These are phyloP conservation scores for Goniozus legneri DNA, from an alignment of 1,140 invertebrate species.

Conservation along the genomic window DNA sequence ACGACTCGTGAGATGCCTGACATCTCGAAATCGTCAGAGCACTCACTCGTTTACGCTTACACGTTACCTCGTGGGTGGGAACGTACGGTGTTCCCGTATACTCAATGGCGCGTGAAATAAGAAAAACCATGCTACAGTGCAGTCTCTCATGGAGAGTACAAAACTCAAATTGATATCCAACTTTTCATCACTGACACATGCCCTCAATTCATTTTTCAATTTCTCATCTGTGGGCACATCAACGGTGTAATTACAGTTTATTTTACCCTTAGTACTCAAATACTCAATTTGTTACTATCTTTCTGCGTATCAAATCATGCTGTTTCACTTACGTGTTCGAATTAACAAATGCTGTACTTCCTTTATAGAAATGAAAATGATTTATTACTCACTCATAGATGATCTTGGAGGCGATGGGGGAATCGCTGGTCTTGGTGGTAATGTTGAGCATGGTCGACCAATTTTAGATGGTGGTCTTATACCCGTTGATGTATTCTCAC, in stretches of 20 bases:
- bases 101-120: not conserved
- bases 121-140: not conserved
- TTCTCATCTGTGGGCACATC: not conserved
- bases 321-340: not conserved
- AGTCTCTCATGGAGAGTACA: too few relatives aligned
- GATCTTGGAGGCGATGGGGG: conserved; percentile 55
- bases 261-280: not conserved
- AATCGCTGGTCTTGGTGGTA: conserved; percentile 59
- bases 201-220: not conserved
- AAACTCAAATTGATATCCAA: not conserved
- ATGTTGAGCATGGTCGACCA: conserved; percentile 57
- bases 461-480: conserved; percentile 62
- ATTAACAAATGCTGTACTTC: not conserved
- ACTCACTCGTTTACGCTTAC: conserved; percentile 9
- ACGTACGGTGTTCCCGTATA: conserved; percentile 11
- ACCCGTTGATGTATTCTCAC: conserved; percentile 48
- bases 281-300: not conserved
- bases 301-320: not conserved
- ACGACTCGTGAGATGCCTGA: conserved; percentile 29
- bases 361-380: not conserved
- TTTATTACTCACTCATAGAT: conserved; percentile 34
- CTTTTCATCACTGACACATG: not conserved
- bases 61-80: conserved; percentile 27
- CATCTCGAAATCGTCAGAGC: conserved; percentile 13
- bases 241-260: not conserved